Conservation (phyloP, 2,888 invertebrate genomes). For the Apamea epomidion region DNA sequence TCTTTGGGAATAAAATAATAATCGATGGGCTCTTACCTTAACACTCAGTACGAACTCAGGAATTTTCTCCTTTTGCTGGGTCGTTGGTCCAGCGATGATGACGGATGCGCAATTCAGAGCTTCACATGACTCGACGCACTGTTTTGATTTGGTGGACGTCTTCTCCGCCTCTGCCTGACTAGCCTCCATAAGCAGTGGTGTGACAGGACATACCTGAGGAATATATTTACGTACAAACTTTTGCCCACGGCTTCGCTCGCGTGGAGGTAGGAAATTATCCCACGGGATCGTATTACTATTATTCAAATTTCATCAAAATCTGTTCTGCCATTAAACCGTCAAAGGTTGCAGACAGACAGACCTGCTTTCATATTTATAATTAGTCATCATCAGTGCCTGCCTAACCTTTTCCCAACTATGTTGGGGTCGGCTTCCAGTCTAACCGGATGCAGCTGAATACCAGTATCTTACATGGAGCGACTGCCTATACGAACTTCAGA, state of each 20-base stretch:
- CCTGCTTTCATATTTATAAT: too few species aligned
- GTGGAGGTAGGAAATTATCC: too few species aligned
- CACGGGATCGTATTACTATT: neutral
- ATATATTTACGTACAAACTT: neutral
- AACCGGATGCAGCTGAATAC: neutral
- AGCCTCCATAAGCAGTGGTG: constrained; percentile 78
- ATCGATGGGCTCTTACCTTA: constrained; percentile 10
- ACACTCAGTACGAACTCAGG: constrained; percentile 70
- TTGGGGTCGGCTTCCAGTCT: too few species aligned
- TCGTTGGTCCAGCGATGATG: constrained; percentile 81
- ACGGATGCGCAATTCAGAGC: constrained; percentile 72
- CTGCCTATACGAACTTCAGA: neutral
- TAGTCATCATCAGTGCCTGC: too few species aligned
- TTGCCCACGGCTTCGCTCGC: neutral
- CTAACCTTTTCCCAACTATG: too few species aligned
- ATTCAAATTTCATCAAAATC: neutral
- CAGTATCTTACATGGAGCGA: neutral
- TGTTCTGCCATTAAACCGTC: neutral
- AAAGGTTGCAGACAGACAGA: neutral
- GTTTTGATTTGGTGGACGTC: constrained; percentile 66
- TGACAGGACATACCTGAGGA: constrained; percentile 77
- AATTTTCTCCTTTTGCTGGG: constrained; percentile 70
- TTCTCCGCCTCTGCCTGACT: constrained; percentile 72
- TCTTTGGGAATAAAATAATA: neutral
- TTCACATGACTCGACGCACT: constrained; percentile 64